These are phyloP conservation scores for Neoseiulus cucumeris DNA, from an alignment of 1,140 invertebrate genomes.

Conservation along the genomic window DNA sequence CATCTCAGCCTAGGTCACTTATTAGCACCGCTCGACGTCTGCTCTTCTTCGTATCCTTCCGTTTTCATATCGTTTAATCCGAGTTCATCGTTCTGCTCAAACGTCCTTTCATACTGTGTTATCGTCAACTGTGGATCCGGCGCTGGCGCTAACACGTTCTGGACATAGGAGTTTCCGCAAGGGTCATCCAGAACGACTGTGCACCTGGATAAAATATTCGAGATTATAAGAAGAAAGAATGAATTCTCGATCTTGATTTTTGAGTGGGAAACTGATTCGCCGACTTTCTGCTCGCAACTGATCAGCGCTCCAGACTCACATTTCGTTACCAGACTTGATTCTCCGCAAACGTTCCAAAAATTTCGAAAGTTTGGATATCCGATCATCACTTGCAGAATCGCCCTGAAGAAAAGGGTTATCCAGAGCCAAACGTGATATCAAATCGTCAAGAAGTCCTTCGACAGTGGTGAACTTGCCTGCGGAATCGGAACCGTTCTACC, in stretches of 20 bases:
- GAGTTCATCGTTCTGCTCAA: slow-evolving; percentile 84
- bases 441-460: slow-evolving; percentile 45
- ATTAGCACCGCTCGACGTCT: too few relatives aligned
- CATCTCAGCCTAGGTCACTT: too few relatives aligned
- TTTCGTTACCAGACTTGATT: slow-evolving; percentile 28
- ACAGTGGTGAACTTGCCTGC: slow-evolving; percentile 86
- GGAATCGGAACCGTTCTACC: slow-evolving; percentile 41
- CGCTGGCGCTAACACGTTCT: slow-evolving; percentile 51
- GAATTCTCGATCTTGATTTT: too few relatives aligned
- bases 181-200: slow-evolving; percentile 82
- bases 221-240: neutral
- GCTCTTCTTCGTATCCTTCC: slow-evolving; percentile 46
- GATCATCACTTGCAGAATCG: slow-evolving; percentile 42
- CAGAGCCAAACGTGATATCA: slow-evolving; percentile 41
- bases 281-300: too few relatives aligned
- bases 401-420: slow-evolving; percentile 47
- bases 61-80: slow-evolving; percentile 94
- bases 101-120: slow-evolving; percentile 55
- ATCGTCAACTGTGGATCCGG: slow-evolving; percentile 50
- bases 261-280: too few relatives aligned
- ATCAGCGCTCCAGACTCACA: slow-evolving; percentile 19
- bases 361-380: slow-evolving; percentile 32
- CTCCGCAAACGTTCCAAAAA: slow-evolving; percentile 49
- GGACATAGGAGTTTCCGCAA: slow-evolving; percentile 88
- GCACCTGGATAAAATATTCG: slow-evolving; percentile 27